Conservation (phyloP, 2,888 invertebrate species). For the Aporophyla nigra region DNA sequence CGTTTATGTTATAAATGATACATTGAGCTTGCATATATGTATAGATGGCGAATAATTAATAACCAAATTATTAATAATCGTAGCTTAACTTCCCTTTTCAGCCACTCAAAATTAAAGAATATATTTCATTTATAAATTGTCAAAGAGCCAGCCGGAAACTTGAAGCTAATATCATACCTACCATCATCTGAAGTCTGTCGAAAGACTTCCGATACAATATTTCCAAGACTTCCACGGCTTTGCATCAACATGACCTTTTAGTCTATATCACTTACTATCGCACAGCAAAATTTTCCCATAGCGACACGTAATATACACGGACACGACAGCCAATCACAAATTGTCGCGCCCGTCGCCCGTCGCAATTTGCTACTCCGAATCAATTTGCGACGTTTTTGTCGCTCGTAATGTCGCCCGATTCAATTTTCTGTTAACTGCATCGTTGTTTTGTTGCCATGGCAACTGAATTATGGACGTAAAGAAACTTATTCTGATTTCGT, state of each 20-base stretch:
- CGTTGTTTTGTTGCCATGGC: slow-evolving; percentile 63
- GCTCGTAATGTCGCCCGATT: slow-evolving; percentile 83
- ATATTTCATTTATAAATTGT: no score
- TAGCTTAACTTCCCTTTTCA: neutral
- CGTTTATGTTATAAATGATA: neutral
- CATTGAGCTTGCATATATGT: no score
- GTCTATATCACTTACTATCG: slow-evolving; percentile 21
- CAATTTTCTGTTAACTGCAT: slow-evolving; percentile 75
- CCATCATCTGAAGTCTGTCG: neutral
- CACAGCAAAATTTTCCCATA: slow-evolving; percentile 26
- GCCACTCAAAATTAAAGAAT: neutral
- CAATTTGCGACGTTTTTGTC: slow-evolving; percentile 88
- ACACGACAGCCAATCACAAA: slow-evolving; percentile 67
- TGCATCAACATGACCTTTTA: neutral
- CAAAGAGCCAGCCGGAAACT: neutral
- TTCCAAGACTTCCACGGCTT: no score
- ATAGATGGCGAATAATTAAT: rapidly evolving
- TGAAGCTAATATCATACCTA: neutral
- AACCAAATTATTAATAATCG: neutral
- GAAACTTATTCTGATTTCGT: slow-evolving; percentile 68
- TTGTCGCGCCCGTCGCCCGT: slow-evolving; percentile 66
- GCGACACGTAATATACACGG: slow-evolving; percentile 66
- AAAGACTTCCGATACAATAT: no score
- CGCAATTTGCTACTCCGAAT: slow-evolving; percentile 88
- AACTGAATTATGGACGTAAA: slow-evolving; percentile 63